Base-by-base conservation (phyloP, 2,113 vertebrate genomes). In the Ictalurus furcatus region DNA sequence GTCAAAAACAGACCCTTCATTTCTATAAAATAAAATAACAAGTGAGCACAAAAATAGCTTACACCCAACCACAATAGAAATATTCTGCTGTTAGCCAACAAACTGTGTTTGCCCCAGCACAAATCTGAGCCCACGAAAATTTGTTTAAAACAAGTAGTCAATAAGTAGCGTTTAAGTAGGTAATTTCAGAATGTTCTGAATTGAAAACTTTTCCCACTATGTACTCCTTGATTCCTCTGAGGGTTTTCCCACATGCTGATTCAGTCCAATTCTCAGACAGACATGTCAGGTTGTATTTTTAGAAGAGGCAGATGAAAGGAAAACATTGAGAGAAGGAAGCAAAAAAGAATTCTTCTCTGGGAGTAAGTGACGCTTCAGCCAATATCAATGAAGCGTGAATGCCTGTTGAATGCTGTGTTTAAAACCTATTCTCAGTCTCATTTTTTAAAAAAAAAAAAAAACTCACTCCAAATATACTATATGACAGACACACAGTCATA, bases 201-300 rank as follows among this genome's bases (percentile, higher is more conserved):
- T 21, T 59, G n/a, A 82, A 63, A 84, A 61, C n/a, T 14, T 25
- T 84, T 40, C 11, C 34, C 81, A 82, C 54, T 82, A 59, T 19
- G 14, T 34, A 83, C 23, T 19, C 80, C 6, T 34, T 82, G 30
- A 61, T 34, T 30, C 58, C 81, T 61, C 79, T 21, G 79, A 81
- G 79, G 79, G 79, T 56, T 82, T 56, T 59, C 16, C 6, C 11
- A 84, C 34, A 44, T 84, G 82, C 82, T 65, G 34, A 28, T 84
- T 84, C 82, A 84, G 37, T 69, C 37, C 16, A 3, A 37, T 71
- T 58, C 71, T 86, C 58, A 86, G 59, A 61, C 67, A 61, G 28
- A 82, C 74, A 85, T 80, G 90, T 84, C 81, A 83, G 28, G 2
- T 74, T 89, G 84, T 91, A 92, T 88, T 93, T 93, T 92, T 90